These are phyloP conservation scores for Mamestra brassicae DNA, from an alignment of 2,888 invertebrate genomes.

Conservation along the genomic window DNA sequence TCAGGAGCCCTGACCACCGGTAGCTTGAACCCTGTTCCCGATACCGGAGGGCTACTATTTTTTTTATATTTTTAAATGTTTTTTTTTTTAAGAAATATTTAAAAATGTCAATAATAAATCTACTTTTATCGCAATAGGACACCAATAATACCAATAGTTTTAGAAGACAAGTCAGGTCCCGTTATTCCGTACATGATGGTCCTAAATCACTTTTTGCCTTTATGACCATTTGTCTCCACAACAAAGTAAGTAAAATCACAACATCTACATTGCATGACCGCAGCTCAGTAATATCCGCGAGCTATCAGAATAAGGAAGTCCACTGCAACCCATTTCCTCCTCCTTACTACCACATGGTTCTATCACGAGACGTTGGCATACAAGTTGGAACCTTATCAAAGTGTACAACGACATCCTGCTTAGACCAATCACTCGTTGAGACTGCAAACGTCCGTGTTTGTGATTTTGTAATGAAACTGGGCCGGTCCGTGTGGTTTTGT, in stretches of 20 bases:
- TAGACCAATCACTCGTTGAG: conserved; percentile 61
- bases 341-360: conserved; percentile 60
- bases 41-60: too few species aligned
- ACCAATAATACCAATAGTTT: neutral
- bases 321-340: conserved; percentile 64
- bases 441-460: conserved; percentile 57
- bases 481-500: conserved; percentile 50
- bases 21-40: too few species aligned
- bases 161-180: neutral
- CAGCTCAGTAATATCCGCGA: conserved; percentile 58
- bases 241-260: conserved; percentile 43
- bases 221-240: conserved; percentile 9
- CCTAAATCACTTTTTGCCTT: conserved; percentile 1
- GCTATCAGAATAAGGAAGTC: conserved; percentile 66
- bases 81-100: too few species aligned
- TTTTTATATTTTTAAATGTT: too few species aligned
- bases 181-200: neutral
- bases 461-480: conserved; percentile 57
- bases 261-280: conserved; percentile 42
- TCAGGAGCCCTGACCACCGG: too few species aligned
- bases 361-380: conserved; percentile 49
- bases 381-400: conserved; percentile 66
- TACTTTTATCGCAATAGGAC: too few species aligned
- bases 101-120: too few species aligned
- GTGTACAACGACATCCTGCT: conserved; percentile 76